Base-by-base conservation (phyloP, 2,113 vertebrate genomes). In the Vireo altiloquus region DNA sequence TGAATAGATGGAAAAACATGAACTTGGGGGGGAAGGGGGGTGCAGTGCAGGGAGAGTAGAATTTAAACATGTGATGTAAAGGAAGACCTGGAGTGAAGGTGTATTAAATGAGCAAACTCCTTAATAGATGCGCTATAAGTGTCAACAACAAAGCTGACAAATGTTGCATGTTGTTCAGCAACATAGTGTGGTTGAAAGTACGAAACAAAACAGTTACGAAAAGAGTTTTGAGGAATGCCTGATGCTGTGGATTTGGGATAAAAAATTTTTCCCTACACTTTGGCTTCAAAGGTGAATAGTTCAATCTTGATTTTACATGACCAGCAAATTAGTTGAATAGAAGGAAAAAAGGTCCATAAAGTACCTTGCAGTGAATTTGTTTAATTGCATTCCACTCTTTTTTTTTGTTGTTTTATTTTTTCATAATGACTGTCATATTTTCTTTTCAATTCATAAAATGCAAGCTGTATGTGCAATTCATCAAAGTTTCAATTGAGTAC, bases 21-120 rank as follows among this genome's bases (percentile, higher is more conserved):
- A 80, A 18, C 3, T 39, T 47, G 1, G 3, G 4, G 7, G 3
- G 24, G 39, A 23, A 6, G 39, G 1, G 3, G 4, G 6, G 3
- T 21, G 37, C 17, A 30, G n/a, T n/a, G n/a, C n/a, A n/a, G 10
- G 35, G 30, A 10, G 6, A 4, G 52, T 21, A 72, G 6, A 88
- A 47, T 5, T 69, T 80, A 72, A 49, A 50, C 9, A 18, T 59
- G 11, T 24, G 5, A 18, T 42, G 10, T 46, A 47, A 88, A 72
- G 24, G 4, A 71, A 90, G 42, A 74, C 6, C 12, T 64, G 61
- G 5, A 11, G 1, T 83, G 47, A 89, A 66, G 25, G 2, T 22
- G 2, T 10, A 20, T 68, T 61, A 65, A 63, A 60, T 17, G 12
- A 47, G 9, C 2, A 42, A 56, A 40, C 5, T 50, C 31, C 9